Percentiles rank a stretch among this genome's conserved stretches.
Evolutionary conservation across 2,797 vertebrate genomes (phyloP).

Genomic region (Hylomyscus alleni): DNA sequence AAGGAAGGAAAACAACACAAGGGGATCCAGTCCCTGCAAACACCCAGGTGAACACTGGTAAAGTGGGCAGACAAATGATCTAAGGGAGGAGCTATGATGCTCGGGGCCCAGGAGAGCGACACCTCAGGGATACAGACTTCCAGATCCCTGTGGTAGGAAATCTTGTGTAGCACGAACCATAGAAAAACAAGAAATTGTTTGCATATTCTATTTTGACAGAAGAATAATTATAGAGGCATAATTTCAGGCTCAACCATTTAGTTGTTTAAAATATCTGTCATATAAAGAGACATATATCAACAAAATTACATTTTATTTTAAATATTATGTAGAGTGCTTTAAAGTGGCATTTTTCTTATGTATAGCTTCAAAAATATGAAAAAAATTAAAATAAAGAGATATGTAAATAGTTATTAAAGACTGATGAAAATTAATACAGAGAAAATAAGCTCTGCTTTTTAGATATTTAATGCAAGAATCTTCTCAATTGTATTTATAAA

Average conservation of each 20-base stretch:
- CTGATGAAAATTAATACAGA: background rate
- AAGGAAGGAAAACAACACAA: background rate
- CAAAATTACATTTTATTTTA: conserved; percentile 12
- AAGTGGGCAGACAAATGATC: background rate
- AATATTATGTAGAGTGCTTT: background rate
- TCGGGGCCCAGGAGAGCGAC: background rate
- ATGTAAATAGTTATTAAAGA: background rate
- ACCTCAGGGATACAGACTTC: background rate
- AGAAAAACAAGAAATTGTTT: conserved; percentile 30
- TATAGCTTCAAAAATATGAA: conserved; percentile 28
- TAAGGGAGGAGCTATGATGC: background rate
- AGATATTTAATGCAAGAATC: conserved; percentile 22
- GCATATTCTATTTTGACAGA: conserved; percentile 8
- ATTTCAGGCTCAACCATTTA: background rate
- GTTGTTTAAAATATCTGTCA: background rate
- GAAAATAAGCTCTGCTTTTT: background rate
- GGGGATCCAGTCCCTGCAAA: background rate
- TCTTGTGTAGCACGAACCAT: background rate
- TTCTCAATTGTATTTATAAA: background rate
- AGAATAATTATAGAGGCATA: background rate
- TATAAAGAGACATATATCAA: background rate
- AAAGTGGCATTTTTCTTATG: background rate
- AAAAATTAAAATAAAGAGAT: conserved; percentile 14
- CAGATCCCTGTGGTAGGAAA: conserved; percentile 3
- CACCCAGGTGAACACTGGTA: background rate